Base-by-base conservation (phyloP, 2,113 vertebrate genomes). In the Illadopsis cleaveri region DNA sequence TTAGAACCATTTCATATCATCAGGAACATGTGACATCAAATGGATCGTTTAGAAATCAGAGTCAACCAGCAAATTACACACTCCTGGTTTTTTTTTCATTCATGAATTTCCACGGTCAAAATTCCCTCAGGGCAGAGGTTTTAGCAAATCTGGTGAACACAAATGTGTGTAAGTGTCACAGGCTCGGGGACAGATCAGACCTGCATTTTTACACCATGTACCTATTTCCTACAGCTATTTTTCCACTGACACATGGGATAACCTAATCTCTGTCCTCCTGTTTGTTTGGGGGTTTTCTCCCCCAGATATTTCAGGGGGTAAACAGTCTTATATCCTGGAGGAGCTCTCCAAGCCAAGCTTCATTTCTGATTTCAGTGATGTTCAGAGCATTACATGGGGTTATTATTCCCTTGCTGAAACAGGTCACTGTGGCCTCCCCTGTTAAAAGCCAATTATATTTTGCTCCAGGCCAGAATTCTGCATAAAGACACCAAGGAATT, bases 381-480 rank as follows among this genome's bases (percentile, higher is more conserved):
- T 84, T 93, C 69, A 64, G 66, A 62, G 24, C 48, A 62, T 10
- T 38, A 62, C 58, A 38, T 1, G 14, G 54, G 33, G 50, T 30
- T 92, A 73, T 87, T 91, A 47, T 77, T 80, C 83, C 80, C 65
- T 70, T 60, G 48, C 48, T 92, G 86, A 69, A 94, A 81, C 30
- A 71, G 91, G 83, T 91, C 91, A 68, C 33, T 60, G 86, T 75
- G 91, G 93, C 47, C 86, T 92, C 35, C 42, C 8, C 58, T 31
- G 33, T 38, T 81, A 70, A 83, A 90, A 94, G 50, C 70, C 92
- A 93, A 51, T 65, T 90, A 47, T 11, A 12, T 57, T 92, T 66
- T 42, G n/a, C 95, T 92, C 25, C 65, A 54, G 91, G 70, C 77
- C 84, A 96, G 79, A 91, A 82, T 84, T 79, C 83, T 85, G 57